Base-by-base conservation (phyloP, 2,888 invertebrate genomes). In the Diplazon laetatorius region DNA sequence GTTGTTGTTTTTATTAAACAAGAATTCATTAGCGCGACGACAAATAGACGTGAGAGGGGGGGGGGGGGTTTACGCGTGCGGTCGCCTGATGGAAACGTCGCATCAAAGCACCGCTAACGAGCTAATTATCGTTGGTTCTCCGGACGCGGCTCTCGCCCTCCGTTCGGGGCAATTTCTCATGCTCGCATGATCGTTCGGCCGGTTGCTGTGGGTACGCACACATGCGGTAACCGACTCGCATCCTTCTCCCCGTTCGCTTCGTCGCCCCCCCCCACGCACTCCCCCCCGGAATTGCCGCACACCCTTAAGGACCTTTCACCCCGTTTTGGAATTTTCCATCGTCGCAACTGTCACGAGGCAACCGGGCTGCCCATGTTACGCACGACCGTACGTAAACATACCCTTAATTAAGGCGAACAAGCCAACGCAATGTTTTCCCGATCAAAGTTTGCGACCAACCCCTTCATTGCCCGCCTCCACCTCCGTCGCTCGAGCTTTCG, bases 31-130 rank as follows among this genome's bases (percentile, higher is more conserved):
- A 82, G 76, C 60, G 46, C 30, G 46, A 37, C 10, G 16, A 30
- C 50, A 16, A 46, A 65, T 30, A 42, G 37, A 20, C 42, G 71
- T 52, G 20, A 48, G n/a, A n/a, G n/a, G n/a, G n/a, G n/a, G n/a
- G n/a, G n/a, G n/a, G n/a, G n/a, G n/a, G n/a, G n/a, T n/a, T n/a
- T n/a, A 68, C 72, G 52, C 68, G 78, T 76, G 81, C 78, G 73
- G 78, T 76, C 76, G 74, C 79, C 80, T 82, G 73, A 81, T 76
- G 71, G 70, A 80, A 76, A 59, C 63, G 76, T 66, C 78, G 80
- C 80, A 77, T 85, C 85, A 85, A 85, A 84, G 85, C 84, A 70
- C 74, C 75, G 66, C 82, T 85, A 85, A 85, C 85, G 85, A 84
- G 82, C 82, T 83, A 85, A 85, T 85, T 84, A 85, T 84, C 84